Evolutionary conservation across 2,113 vertebrate species (phyloP).

Genomic region (Semicossyphus pulcher): DNA sequence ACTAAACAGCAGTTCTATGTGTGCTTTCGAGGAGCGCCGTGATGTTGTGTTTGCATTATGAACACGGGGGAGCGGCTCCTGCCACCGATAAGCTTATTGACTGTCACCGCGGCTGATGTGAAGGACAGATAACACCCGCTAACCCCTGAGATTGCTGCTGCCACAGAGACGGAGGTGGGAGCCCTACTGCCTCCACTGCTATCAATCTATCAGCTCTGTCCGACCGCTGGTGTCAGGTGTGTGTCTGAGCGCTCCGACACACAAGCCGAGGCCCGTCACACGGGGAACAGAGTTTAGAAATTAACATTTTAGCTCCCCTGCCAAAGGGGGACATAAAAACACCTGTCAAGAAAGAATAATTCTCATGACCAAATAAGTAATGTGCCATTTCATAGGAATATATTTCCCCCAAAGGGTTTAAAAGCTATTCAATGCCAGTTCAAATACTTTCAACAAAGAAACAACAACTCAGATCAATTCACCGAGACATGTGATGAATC

Average conservation of each 20-base stretch:
- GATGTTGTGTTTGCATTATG: constrained; percentile 2
- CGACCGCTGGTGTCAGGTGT: constrained; percentile 17
- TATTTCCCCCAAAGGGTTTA: constrained; percentile 2
- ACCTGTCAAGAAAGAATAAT: constrained; percentile 9
- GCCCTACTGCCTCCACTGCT: background rate
- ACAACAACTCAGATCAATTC: background rate
- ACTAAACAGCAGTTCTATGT: background rate
- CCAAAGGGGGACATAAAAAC: constrained; percentile 3
- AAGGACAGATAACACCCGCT: constrained; percentile 51
- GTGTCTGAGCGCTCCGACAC: background rate
- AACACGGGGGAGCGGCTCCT: background rate
- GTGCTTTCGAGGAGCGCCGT: background rate
- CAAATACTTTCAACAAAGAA: background rate
- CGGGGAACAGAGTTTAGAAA: background rate
- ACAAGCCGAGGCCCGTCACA: background rate
- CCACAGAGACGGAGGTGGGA: constrained; percentile 12
- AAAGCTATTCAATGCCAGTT: background rate
- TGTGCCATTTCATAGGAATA: background rate
- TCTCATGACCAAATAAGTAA: background rate
- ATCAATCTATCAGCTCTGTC: constrained; percentile 35
- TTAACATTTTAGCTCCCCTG: background rate
- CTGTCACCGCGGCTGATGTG: constrained; percentile 52
- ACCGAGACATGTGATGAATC: constrained; percentile 6
- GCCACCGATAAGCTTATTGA: constrained; percentile 45
- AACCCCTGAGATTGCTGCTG: constrained; percentile 20